Percentiles rank a stretch among this genome's conserved stretches.
Conservation (phyloP, 2,113 vertebrate species). For the Silurus glanis region DNA sequence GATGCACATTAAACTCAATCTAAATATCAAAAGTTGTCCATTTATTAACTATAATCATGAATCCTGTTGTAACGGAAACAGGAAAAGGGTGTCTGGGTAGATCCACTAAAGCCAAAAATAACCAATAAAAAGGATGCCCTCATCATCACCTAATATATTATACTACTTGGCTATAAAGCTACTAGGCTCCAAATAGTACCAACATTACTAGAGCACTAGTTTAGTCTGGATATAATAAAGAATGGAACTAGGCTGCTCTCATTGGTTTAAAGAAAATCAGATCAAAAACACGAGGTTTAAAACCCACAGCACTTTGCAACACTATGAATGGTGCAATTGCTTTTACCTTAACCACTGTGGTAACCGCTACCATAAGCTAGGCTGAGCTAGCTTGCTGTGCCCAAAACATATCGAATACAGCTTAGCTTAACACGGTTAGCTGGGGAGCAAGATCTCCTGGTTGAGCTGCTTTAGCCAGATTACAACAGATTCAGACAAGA, state of each 20-base stretch:
- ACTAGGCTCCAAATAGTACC: neutral
- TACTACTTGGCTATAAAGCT: neutral
- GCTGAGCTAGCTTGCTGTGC: neutral
- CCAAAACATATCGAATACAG: neutral
- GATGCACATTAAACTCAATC: neutral
- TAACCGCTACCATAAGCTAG: neutral
- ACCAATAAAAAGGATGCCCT: neutral
- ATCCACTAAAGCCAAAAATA: neutral
- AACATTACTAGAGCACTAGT: neutral
- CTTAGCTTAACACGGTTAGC: neutral
- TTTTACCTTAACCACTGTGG: conserved; percentile 1
- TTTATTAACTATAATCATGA: neutral
- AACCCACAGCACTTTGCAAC: conserved; percentile 4
- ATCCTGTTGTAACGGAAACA: neutral
- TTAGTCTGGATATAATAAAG: neutral
- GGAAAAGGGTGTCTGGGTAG: neutral
- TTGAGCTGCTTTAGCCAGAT: neutral
- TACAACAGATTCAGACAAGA: neutral
- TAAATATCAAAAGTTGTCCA: neutral
- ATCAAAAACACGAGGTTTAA: conserved; percentile 23
- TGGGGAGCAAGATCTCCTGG: no score
- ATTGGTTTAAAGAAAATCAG: neutral
- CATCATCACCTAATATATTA: neutral
- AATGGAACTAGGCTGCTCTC: neutral
- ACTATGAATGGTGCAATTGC: neutral